Evolutionary conservation across 2,888 invertebrate species (phyloP).

Genomic region (Galerucella pusilla): DNA sequence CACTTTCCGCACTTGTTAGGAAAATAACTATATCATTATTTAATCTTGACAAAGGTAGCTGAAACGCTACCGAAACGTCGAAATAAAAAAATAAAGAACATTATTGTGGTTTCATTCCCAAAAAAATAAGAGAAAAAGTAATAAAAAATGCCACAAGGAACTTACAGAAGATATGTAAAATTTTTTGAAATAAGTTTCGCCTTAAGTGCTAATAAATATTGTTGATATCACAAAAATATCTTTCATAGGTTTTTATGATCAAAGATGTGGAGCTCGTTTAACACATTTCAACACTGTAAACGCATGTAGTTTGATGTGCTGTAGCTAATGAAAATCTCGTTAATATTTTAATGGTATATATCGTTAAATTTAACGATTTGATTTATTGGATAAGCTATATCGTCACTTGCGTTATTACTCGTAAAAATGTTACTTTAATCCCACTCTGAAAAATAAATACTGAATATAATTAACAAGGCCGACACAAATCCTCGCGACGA

Average conservation of each 20-base stretch:
- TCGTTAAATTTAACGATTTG: conserved; percentile 7
- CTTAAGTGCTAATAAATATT: not conserved
- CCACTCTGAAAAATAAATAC: not conserved
- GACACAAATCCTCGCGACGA: not conserved
- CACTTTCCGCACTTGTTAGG: too few relatives aligned
- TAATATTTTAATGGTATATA: not conserved
- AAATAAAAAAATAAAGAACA: too few relatives aligned
- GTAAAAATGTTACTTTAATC: not conserved
- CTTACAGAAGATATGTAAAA: too few relatives aligned
- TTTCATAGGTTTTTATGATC: not conserved
- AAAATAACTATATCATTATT: too few relatives aligned
- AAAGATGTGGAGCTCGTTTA: not conserved
- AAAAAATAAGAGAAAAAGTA: too few relatives aligned
- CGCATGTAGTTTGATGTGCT: not conserved
- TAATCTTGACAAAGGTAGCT: too few relatives aligned
- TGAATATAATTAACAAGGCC: not conserved
- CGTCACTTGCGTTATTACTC: not conserved
- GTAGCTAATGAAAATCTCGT: not conserved
- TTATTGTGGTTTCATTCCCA: too few relatives aligned
- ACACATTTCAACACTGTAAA: conserved; percentile 1
- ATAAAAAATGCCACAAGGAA: too few relatives aligned
- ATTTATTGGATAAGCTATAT: conserved; percentile 1
- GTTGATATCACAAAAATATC: not conserved
- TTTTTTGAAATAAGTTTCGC: not conserved
- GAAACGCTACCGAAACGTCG: too few relatives aligned